Evolutionary conservation across 2,797 vertebrate genomes (phyloP).

Genomic region (Gorsachius magnificus): DNA sequence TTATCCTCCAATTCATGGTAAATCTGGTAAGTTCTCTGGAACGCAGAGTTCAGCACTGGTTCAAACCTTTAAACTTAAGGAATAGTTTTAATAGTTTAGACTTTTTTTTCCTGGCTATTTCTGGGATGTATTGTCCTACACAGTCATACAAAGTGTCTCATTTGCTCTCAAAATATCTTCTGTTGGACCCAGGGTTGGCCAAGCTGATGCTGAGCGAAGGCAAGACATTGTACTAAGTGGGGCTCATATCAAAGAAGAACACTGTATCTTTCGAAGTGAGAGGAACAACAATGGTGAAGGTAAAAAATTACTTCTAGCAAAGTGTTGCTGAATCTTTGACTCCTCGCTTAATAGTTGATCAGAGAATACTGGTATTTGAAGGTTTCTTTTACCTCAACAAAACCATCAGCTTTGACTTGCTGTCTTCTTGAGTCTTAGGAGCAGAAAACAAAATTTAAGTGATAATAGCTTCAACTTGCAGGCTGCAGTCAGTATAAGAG

Average conservation of each 20-base stretch:
- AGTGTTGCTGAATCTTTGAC: not conserved
- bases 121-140: not conserved
- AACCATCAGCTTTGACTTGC: not conserved
- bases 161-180: slow-evolving; percentile 22
- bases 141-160: not conserved
- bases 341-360: not conserved
- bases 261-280: slow-evolving; percentile 95
- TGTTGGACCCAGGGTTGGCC: slow-evolving; percentile 88
- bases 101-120: not conserved
- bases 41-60: fast-evolving
- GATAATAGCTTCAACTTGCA: not conserved
- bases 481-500: not conserved
- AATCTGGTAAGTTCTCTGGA: not conserved
- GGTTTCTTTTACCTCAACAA: not conserved
- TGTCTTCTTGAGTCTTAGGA: not conserved
- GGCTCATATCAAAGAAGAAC: slow-evolving; percentile 96
- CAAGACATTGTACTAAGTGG: slow-evolving; percentile 98
- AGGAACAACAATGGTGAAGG: slow-evolving; percentile 89
- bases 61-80: not conserved
- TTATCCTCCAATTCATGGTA: not conserved
- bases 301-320: slow-evolving; percentile 58
- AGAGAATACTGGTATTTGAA: not conserved
- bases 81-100: not conserved
- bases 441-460: not conserved
- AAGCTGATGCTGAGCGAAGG: slow-evolving; percentile 92